Evolutionary conservation across 2,888 invertebrate species (phyloP).

Genomic region (Cancer borealis): DNA sequence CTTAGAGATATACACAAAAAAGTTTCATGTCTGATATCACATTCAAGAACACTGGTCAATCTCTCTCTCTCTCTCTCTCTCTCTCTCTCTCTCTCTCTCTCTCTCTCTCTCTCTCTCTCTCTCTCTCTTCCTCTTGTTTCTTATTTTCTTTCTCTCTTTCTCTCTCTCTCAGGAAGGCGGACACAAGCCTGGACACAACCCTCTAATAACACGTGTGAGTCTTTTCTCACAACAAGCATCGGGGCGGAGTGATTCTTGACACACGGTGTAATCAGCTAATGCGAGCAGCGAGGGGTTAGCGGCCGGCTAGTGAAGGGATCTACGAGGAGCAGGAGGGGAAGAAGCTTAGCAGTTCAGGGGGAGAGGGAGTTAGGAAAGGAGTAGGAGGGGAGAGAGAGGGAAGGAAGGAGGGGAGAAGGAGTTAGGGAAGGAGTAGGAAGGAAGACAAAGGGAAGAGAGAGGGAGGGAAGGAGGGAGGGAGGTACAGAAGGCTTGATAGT

Average conservation of each 20-base stretch:
- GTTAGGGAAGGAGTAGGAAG: background rate
- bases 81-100: too few species aligned
- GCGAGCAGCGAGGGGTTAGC: slow-evolving; percentile 29
- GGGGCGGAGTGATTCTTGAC: slow-evolving; percentile 24
- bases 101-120: too few species aligned
- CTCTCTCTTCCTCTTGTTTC: background rate
- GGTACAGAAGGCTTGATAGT: background rate
- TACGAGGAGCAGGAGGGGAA: slow-evolving; percentile 21
- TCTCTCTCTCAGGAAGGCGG: background rate
- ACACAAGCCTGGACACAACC: background rate
- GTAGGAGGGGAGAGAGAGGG: background rate
- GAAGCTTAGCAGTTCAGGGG: background rate
- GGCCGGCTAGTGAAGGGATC: slow-evolving; percentile 22
- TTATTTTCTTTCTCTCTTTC: slow-evolving; percentile 15
- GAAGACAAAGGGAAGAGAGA: background rate
- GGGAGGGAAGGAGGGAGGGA: background rate
- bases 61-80: too few species aligned
- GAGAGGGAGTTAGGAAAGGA: background rate
- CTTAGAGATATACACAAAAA: too few species aligned
- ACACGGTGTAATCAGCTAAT: slow-evolving; percentile 26
- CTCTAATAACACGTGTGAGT: background rate
- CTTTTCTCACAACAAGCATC: slow-evolving; percentile 23
- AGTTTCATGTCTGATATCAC: too few species aligned
- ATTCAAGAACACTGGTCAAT: too few species aligned
- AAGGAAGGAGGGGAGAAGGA: background rate